Evolutionary conservation across 1,140 invertebrate species (phyloP), one percentile per base, ranked within the genome.

Genomic region (Bacillus rossius): DNA sequence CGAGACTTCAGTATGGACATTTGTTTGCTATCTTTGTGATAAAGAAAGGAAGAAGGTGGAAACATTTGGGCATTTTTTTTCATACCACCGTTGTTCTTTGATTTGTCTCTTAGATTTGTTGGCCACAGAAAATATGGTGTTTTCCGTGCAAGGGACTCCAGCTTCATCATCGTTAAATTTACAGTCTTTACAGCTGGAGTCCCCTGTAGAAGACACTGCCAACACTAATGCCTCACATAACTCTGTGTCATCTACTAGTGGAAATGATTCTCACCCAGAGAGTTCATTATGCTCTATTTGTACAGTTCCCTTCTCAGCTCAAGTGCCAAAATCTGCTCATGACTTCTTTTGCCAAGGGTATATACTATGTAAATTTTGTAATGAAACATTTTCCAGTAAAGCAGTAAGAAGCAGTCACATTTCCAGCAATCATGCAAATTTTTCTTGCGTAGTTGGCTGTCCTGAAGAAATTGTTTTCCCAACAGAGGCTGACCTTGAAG

Each of bases 41-140:
- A 62, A 60, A 57, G 43, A 55, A 51, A 38, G 58, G n/a, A 50
- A 54, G 23, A 54, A 54, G 29, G 29, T 51, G 16, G 60, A 62
- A 40, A 52, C 57, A 34, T 57, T 59, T 54, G 61, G 55, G 14
- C 63, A 62, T 52, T 60, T 60, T 53, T 56, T 47, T 48, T 55
- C 52, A 22, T 59, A 60, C 48, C 61, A 62, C 47, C 53, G 55
- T 16, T 37, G 59, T n/a, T 59, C 55, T 1, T 26, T 60, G 13
- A 13, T 42, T 3, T 58, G 53, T 29, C 43, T 59, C 16, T 55
- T 61, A 20, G 38, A 56, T 20, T 25, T 61, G 19, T n/a, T 64
- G n/a, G 17, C 20, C 22, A 38, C 57, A 25, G 55, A 58, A 51
- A 43, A 40, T 13, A 40, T 58, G 14, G 34, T 41, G 14, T 51